Percentiles rank a stretch among this genome's conserved stretches.
Conservation (phyloP, 2,888 invertebrate genomes). For the Carterocephalus palaemon region DNA sequence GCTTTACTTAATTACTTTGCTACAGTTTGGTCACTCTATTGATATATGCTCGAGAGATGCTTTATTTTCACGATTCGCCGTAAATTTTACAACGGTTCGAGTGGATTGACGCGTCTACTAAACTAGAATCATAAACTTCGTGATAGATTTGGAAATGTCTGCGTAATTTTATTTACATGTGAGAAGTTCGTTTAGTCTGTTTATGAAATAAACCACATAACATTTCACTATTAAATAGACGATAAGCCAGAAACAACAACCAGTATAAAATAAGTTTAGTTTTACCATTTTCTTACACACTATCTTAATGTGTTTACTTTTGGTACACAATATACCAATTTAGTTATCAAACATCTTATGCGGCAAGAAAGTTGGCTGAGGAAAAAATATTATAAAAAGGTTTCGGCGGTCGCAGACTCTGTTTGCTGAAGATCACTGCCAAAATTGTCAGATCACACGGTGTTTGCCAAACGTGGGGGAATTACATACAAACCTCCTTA, state of each 20-base stretch:
- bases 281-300: too few relatives aligned
- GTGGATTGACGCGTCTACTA: constrained; percentile 40
- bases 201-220: too few relatives aligned
- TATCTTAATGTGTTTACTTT: not conserved
- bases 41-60: constrained; percentile 17
- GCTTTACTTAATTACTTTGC: too few relatives aligned
- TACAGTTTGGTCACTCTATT: constrained; percentile 10
- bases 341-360: not conserved
- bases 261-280: too few relatives aligned
- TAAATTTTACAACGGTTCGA: constrained; percentile 45
- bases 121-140: constrained; percentile 44
- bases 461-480: constrained; percentile 31
- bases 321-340: not conserved
- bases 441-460: constrained; percentile 27
- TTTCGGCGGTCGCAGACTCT: constrained; percentile 31
- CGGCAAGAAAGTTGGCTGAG: not conserved
- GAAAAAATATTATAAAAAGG: constrained; percentile 9
- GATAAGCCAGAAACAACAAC: too few relatives aligned
- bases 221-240: too few relatives aligned
- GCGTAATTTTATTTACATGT: constrained; percentile 24
- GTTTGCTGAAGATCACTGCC: constrained; percentile 31
- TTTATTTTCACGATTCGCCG: constrained; percentile 39
- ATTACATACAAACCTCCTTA: constrained; percentile 28
- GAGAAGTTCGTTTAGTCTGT: too few relatives aligned
- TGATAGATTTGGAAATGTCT: constrained; percentile 44